Evolutionary conservation across 2,797 vertebrate genomes (phyloP), one percentile per base, ranked within the genome.

Genomic region (Australoheros facetus): DNA sequence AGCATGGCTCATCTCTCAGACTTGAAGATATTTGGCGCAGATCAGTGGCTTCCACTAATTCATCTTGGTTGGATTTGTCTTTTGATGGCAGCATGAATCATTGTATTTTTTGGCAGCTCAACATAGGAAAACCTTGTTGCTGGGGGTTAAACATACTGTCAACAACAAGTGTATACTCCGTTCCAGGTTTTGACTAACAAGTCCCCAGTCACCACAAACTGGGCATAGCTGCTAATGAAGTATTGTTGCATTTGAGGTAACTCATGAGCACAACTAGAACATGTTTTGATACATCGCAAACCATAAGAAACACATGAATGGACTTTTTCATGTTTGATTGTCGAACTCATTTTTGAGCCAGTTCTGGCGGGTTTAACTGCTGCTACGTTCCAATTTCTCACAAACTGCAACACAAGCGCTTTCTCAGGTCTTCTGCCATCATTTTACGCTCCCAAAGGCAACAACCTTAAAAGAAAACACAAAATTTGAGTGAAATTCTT

Each of bases 161-260:
- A 37, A 64, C 70, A 64, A 70, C 71, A 78, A 30, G 45, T 19
- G 71, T 83, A 62, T 4, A 17, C 21, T 1, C 1, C 2, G 21
- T 3, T 81, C 77, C 85, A 85, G 55, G 60, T 81, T 87, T 77
- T 82, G 75, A 71, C 81, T 84, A 88, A 89, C 87, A 66, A 88
- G 87, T 87, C 77, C 79, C 85, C 30, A 42, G 66, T 80, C 58
- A 56, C 60, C 73, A 45, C n/a, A 4, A 82, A 79, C 59, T 45
- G 75, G 87, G 77, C 78, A 11, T 0, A 6, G 70, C 45, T 21
- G 42, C 23, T 55, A 28, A 70, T 72, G 9, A 76, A 71, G 71
- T n/a, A 54, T 58, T 28, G 53, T n/a, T 71, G 56, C 6, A 4
- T 81, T 81, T 30, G 73, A 66, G 26, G 14, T 39, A 48, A 80